Conservation (phyloP, 2,113 vertebrate genomes). For the Meleagris gallopavo region DNA sequence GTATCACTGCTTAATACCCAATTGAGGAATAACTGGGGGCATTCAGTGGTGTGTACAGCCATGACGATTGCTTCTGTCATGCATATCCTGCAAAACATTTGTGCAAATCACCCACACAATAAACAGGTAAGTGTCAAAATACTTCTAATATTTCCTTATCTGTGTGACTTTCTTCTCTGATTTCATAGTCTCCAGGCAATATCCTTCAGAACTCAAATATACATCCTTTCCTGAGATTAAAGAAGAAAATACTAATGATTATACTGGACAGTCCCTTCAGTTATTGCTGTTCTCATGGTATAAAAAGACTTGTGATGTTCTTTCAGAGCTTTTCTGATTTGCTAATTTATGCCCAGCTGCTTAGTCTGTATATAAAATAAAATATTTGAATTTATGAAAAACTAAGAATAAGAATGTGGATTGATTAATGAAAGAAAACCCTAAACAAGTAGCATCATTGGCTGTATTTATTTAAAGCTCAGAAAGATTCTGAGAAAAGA, state of each 20-base stretch:
- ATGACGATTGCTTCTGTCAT: background rate
- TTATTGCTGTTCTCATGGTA: background rate
- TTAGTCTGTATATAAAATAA: background rate
- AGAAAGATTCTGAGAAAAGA: conserved; percentile 25
- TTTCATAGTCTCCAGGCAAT: background rate
- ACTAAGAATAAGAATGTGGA: background rate
- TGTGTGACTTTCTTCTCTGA: background rate
- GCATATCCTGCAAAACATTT: background rate
- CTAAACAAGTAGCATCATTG: conserved; percentile 44
- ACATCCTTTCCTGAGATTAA: background rate
- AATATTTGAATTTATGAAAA: conserved; percentile 19
- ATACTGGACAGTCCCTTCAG: background rate
- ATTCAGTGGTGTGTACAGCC: background rate
- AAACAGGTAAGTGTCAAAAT: background rate
- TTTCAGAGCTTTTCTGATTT: background rate
- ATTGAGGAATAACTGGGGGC: background rate
- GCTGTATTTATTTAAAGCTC: conserved; percentile 54
- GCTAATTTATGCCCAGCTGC: background rate
- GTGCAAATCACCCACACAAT: background rate
- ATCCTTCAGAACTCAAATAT: background rate
- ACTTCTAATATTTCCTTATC: background rate
- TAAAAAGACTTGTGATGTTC: background rate
- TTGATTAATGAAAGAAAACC: background rate
- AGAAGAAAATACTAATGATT: background rate
- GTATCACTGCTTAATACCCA: background rate